Conservation (phyloP, 2,113 vertebrate species). For the Indri indri region DNA sequence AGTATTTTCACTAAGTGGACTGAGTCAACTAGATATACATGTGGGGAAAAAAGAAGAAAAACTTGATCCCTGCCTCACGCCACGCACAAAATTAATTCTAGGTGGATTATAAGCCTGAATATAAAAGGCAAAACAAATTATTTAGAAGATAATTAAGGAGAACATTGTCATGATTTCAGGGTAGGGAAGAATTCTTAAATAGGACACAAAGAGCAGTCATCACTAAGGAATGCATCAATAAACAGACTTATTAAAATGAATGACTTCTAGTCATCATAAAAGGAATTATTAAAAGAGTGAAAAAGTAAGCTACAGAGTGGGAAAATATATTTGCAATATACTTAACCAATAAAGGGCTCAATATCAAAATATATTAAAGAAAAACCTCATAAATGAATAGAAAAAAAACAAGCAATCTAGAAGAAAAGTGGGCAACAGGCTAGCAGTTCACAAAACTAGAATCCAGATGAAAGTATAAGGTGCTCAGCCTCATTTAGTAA, state of each 20-base stretch:
- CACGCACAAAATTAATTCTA: neutral
- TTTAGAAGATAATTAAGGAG: neutral
- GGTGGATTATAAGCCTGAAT: neutral
- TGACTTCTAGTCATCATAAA: neutral
- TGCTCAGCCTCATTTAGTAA: neutral
- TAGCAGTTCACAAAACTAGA: neutral
- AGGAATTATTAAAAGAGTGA: neutral
- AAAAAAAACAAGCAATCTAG: neutral
- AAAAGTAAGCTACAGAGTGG: neutral
- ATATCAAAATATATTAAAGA: neutral
- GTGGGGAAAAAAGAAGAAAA: neutral
- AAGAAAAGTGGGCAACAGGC: neutral
- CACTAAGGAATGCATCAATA: neutral
- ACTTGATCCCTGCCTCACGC: neutral
- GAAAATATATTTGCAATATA: neutral
- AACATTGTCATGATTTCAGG: neutral
- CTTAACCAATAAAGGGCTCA: neutral
- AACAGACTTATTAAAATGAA: neutral
- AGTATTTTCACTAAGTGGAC: neutral
- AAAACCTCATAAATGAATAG: neutral
- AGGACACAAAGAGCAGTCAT: neutral
- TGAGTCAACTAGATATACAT: neutral
- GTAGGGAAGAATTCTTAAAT: neutral
- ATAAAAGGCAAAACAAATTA: neutral
- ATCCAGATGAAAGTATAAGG: neutral